Percentiles rank a stretch among this genome's conserved stretches.
phyloP scores from a whole-genome alignment of 2,888 invertebrate genomes.

The Octodonta nipae region DNA sequence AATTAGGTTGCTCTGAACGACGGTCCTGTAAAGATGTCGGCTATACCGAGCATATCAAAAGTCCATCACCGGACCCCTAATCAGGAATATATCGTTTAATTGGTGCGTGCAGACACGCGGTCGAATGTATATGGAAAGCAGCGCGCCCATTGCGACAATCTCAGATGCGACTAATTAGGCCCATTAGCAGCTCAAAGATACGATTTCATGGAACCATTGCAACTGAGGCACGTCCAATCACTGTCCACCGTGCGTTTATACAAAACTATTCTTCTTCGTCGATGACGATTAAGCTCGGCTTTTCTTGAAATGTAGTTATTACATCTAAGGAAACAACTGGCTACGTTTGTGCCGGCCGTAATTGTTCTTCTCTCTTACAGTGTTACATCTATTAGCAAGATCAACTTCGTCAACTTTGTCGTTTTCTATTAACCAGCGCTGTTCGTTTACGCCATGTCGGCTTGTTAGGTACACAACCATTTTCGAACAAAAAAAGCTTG shows the following conservation, averaged over 20 bases:
- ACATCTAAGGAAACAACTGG: conserved; percentile 22
- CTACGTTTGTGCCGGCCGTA: conserved; percentile 13
- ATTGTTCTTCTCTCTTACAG: conserved; percentile 17
- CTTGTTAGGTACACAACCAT: no score
- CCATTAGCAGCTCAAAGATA: conserved; percentile 28
- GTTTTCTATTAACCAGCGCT: no score
- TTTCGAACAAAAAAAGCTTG: no score
- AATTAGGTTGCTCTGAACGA: no score
- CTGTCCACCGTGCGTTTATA: conserved; percentile 18
- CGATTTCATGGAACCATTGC: conserved; percentile 28
- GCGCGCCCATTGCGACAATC: conserved; percentile 31
- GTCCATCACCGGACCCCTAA: conserved; percentile 21
- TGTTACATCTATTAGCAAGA: no score
- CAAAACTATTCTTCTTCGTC: conserved; percentile 16
- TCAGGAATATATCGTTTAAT: conserved; percentile 26
- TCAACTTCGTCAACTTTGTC: no score
- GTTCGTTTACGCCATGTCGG: no score
- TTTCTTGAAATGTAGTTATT: conserved; percentile 24
- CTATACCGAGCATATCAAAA: conserved; percentile 17
- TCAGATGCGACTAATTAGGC: conserved; percentile 29
- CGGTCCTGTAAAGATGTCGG: background rate
- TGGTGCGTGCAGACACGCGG: conserved; percentile 24
- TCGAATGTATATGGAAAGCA: conserved; percentile 23
- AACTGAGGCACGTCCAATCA: conserved; percentile 24
- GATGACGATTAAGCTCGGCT: conserved; percentile 6